Evolutionary conservation across 2,113 vertebrate genomes (phyloP), one percentile per base, ranked within the genome.

Genomic region (Rhipidura dahli): DNA sequence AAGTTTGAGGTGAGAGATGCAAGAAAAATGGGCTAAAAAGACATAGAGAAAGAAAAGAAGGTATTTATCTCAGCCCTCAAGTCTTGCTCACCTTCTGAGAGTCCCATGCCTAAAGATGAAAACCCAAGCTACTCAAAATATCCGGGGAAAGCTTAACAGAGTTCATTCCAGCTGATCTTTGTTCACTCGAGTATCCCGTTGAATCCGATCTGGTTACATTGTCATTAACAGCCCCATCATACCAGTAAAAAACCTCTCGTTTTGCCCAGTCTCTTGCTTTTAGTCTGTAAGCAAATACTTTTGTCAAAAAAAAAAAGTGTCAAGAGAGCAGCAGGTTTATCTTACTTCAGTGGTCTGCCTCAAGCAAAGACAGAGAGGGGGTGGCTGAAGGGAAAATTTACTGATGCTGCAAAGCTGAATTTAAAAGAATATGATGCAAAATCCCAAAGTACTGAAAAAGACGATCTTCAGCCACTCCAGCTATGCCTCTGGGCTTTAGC

Each of bases 131-230:
- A 63, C 24, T 51, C 39, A 65, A 59, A 53, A 28, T 13, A 90
- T 35, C 40, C 49, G 13, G 9, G 5, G 4, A 37, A 92, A 79
- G 19, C 33, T 83, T 68, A 80, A 79, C 26, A 76, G 75, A 83
- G 39, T 21, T 76, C 31, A 57, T 40, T 49, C n/a, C 78, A 78
- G 64, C 4, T 3, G 3, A 72, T 42, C 47, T 93, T n/a, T 73
- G 56, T 8, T 86, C 35, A 70, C 37, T 9, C 0, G 0, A 68
- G n/a, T 20, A 84, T 37, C 64, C 24, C 28, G 33, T 0, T 3
- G 6, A 84, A 89, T 87, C 28, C 65, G 28, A 40, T 37, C 40
- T 49, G 24, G 15, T 84, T 92, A 68, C 69, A 63, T 0, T 45
- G 30, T 47, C 54, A 75, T 47, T 76, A 90, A 56, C n/a, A 89